Evolutionary conservation across 2,888 invertebrate genomes (phyloP), one percentile per base, ranked within the genome.

Genomic region (Eledona agricola): DNA sequence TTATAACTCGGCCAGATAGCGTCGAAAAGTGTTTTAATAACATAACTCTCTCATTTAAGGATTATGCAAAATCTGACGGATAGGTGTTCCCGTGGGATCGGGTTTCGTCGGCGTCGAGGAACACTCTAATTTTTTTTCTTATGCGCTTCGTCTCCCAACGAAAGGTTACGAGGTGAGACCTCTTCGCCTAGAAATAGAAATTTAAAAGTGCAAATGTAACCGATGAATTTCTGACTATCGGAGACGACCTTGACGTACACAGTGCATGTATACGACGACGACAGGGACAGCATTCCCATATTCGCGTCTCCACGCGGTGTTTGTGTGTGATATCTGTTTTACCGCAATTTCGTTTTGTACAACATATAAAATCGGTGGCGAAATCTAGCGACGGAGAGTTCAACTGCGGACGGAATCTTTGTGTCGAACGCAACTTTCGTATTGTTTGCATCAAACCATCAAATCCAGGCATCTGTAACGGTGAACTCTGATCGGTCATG

Each of bases 341-440:
- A 16, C 32, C 29, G 40, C 25, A 47, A 40, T 45, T 51, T 52
- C 13, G 28, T 38, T 13, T 28, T 47, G 16, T 51, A 19, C 29
- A 28, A 35, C n/a, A n/a, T n/a, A n/a, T n/a, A 12, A 69, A 60
- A 54, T 70, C 66, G 45, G 73, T 64, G 49, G 78, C 72, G 71
- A 77, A 78, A 62, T 78, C 80, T 63, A 75, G 78, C 66, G 79
- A 78, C 57, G 67, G 73, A 55, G 77, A 76, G 70, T 77, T 75
- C 46, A 61, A 61, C 64, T 59, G 19, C 59, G 67, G 46, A 57
- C 60, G 32, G 59, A 60, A 38, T 74, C 77, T 54, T 26, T 34
- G 45, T 26, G 55, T 34, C 28, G 20, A 53, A 46, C 22, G 32
- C 28, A 34, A 40, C 47, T 29, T 46, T 37, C 40, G 52, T 52